Base-by-base conservation (phyloP, 2,797 vertebrate species). In the Orientallactaga sibirica region DNA sequence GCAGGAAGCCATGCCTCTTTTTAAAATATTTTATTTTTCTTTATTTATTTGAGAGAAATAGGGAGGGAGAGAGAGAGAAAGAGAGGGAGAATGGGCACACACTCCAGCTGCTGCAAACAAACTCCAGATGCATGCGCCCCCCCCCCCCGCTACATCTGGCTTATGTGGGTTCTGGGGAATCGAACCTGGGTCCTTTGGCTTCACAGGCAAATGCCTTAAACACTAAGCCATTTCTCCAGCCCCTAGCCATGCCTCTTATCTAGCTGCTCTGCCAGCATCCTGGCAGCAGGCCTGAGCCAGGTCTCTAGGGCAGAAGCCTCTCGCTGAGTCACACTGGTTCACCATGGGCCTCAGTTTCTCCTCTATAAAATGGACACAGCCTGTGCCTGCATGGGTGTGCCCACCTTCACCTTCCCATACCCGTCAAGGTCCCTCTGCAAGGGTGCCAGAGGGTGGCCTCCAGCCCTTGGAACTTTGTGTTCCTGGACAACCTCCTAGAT, bases 401-500 rank as follows among this genome's bases (percentile, higher is more conserved):
- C 19, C 52, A 61, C 87, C 27, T 27, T 81, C 52, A 22, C 18
- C 41, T 43, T 6, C 4, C 27, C 14, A 1, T 9, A 16, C 43
- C 73, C 58, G 88, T 81, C 71, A 76, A 71, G 16, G 75, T 64
- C 37, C 90, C 25, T 83, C 79, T 83, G 76, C 15, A 43, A 29
- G 67, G 43, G 41, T 33, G 29, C 1, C 24, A 20, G 43, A 29
- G 41, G 67, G 52, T 61, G 24, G 43, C 52, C 66, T 64, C 48
- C 2, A 15, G 82, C 29, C 16, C 2, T 86, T n/a, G 70, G 89
- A 95, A 95, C 82, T 62, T 71, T 20, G 48, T 1, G 80, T 93
- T 92, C 86, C 80, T 58, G 48, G 78, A 79, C 67, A 92, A 48
- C 52, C 91, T 95, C 82, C 61, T 43, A 15, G 52, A 71, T 68